phyloP scores from a whole-genome alignment of 2,113 vertebrate species.

The Ageneiosus marmoratus region DNA sequence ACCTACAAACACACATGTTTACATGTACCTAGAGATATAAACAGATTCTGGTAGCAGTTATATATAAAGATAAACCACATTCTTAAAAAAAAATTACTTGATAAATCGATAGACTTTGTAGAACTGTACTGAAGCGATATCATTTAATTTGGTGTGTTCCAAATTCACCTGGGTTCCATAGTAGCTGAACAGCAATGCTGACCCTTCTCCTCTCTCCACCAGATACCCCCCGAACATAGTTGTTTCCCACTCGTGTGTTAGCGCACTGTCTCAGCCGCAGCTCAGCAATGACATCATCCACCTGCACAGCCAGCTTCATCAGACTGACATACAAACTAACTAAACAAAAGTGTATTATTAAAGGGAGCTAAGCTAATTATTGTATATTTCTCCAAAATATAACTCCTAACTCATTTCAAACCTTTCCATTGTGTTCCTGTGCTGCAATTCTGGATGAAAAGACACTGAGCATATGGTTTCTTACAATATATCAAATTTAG shows the following conservation, averaged over 20 bases:
- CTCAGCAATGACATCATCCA: constrained; percentile 93
- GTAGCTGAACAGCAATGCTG: constrained; percentile 91
- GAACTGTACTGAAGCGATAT: neutral
- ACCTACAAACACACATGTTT: constrained; percentile 69
- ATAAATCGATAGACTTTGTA: neutral
- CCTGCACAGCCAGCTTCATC: constrained; percentile 68
- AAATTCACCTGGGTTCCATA: constrained; percentile 93
- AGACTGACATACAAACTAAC: neutral
- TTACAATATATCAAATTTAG: neutral
- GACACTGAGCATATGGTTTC: too few relatives aligned
- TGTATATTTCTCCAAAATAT: neutral
- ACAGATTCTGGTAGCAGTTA: neutral
- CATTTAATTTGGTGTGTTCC: neutral
- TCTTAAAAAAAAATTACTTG: neutral
- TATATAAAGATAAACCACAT: neutral
- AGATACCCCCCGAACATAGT: constrained; percentile 82
- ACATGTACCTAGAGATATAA: neutral
- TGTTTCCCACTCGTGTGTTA: constrained; percentile 87
- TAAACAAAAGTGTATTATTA: neutral
- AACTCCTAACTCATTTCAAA: neutral
- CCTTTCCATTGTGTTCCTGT: neutral
- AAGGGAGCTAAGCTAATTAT: neutral
- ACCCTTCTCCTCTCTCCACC: constrained; percentile 91
- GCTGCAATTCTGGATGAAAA: too few relatives aligned
- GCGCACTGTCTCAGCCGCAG: constrained; percentile 90